Base-by-base conservation (phyloP, 2,113 vertebrate species). In the Xenopus borealis region DNA sequence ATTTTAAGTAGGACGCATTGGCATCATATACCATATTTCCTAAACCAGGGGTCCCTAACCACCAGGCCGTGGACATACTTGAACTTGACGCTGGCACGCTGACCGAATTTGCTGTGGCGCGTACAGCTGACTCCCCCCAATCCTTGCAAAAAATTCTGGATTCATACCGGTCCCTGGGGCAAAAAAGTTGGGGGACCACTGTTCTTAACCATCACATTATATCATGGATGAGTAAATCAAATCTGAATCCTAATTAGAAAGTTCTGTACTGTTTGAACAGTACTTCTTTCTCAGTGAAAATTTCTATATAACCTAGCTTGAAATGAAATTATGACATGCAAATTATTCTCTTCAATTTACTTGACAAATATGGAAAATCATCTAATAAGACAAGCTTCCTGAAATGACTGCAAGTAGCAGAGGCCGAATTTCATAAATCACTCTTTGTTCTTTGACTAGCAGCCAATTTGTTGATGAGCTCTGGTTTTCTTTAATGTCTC, bases 341-440 rank as follows among this genome's bases (percentile, higher is more conserved):
- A 74, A 66, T 74, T 13, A 66, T 66, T 66, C 23, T 27, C 19
- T 13, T 59, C 18, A 33, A 27, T 73, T 73, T 66, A 66, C 50
- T 66, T 46, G 30, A 7, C 45, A 63, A 19, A 65, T 46, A 7
- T 66, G 33, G 33, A 40, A 40, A 40, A 7, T 40, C 33, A 40
- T 40, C 33, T 40, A 40, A 40, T 70, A 78, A 82, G 67, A 23
- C 64, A 61, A 46, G 30, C 73, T 83, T 79, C 79, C 69, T 84
- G 64, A 74, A 79, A 23, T 19, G 1, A 20, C 44, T 81, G 61
- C 80, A 73, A 58, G 52, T 80, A 80, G 27, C 80, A 78, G 20
- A 81, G 33, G 61, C 58, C 72, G 33, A 40, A 45, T 58, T 81
- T 58, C 76, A 61, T 33, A 55, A 78, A 81, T 69, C 33, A 61